Conservation (phyloP, 2,113 vertebrate genomes). For the Scortum barcoo region DNA sequence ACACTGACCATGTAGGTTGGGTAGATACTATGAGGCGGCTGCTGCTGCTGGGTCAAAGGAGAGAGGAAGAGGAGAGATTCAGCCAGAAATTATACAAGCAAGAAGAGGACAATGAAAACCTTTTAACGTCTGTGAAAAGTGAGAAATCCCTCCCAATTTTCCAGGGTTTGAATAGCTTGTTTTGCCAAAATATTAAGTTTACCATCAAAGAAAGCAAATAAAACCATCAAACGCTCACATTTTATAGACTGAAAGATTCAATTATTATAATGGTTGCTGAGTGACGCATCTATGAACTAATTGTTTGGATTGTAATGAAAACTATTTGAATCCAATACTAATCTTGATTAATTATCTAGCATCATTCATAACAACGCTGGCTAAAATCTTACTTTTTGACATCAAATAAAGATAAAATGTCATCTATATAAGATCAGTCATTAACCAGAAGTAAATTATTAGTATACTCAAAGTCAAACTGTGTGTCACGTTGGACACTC, state of each 20-base stretch:
- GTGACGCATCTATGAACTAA: background rate
- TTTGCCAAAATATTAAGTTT: background rate
- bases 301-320: background rate
- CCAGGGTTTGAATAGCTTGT: too few relatives aligned
- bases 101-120: background rate
- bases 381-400: background rate
- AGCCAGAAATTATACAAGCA: slow-evolving; percentile 36
- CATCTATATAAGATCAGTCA: background rate
- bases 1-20: slow-evolving; percentile 83
- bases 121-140: too few relatives aligned
- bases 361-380: background rate
- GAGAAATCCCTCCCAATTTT: too few relatives aligned
- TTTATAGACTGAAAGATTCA: background rate
- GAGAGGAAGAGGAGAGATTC: slow-evolving; percentile 43
- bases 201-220: background rate
- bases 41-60: slow-evolving; percentile 65
- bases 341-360: background rate
- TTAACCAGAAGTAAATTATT: background rate
- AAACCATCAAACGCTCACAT: background rate
- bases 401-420: background rate
- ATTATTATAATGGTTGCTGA: background rate
- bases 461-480: background rate
- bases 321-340: background rate
- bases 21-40: slow-evolving; percentile 76
- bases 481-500: background rate